phyloP scores from a whole-genome alignment of 2,888 invertebrate genomes.

The Spilarctia lutea region DNA sequence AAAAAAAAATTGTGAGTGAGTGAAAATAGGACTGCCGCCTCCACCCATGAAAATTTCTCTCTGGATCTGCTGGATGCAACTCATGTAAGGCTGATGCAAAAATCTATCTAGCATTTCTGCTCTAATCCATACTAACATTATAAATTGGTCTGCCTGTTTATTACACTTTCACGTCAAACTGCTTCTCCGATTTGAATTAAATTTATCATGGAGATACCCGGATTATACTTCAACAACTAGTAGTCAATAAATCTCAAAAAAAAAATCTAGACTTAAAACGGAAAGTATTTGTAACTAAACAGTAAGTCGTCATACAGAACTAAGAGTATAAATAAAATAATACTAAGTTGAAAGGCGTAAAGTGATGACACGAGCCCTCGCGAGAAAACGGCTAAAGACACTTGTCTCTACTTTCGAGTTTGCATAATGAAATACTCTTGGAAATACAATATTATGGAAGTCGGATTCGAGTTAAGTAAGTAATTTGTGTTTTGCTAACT shows the following conservation, averaged over 20 bases:
- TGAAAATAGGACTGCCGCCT: too few species aligned
- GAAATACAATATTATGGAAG: constrained; percentile 60
- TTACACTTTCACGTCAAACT: too few species aligned
- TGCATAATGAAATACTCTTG: constrained; percentile 73
- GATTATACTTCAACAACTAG: too few species aligned
- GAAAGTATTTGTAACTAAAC: constrained; percentile 6
- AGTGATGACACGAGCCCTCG: constrained; percentile 67
- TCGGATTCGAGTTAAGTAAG: constrained; percentile 61
- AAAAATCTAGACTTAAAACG: neutral
- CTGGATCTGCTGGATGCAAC: too few species aligned
- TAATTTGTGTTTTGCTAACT: constrained; percentile 67
- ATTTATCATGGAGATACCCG: too few species aligned
- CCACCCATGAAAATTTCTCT: too few species aligned
- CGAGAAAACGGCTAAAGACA: constrained; percentile 60
- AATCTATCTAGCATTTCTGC: neutral
- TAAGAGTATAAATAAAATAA: constrained; percentile 59
- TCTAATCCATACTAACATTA: neutral
- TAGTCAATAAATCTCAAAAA: too few species aligned
- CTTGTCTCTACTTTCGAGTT: constrained; percentile 64
- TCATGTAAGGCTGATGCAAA: too few species aligned
- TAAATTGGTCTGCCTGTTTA: neutral
- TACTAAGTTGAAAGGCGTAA: constrained; percentile 61
- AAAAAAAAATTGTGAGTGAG: too few species aligned
- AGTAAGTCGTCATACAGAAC: constrained; percentile 39
- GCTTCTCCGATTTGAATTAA: too few species aligned